A percentile compares a stretch with the other conserved stretches of the same genome.
Conservation (phyloP, 1,140 invertebrate species). For the Sitobion miscanthi region DNA sequence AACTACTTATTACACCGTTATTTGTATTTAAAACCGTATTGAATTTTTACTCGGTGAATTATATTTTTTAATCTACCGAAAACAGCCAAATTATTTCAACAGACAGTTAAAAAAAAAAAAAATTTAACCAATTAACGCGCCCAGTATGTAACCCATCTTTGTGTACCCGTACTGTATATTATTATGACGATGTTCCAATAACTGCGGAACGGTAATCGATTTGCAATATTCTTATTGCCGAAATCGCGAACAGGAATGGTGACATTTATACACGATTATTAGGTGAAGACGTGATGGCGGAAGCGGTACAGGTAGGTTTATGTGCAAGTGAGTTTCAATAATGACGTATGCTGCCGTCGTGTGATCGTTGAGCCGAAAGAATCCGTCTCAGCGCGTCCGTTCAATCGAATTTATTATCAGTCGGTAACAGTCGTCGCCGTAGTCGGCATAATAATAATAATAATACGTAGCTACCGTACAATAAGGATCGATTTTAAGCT, state of each 20-base stretch:
- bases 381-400: constrained; percentile 14
- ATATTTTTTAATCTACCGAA: no score
- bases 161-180: not conserved
- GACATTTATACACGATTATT: not conserved
- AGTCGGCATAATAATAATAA: not conserved
- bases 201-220: not conserved
- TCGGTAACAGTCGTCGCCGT: not conserved
- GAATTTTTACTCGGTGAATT: no score
- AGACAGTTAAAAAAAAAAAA: no score
- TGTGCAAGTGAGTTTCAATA: not conserved
- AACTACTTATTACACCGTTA: no score
- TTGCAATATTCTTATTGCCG: not conserved
- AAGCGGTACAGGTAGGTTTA: not conserved
- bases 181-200: not conserved
- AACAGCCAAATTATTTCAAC: no score
- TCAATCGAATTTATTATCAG: constrained; percentile 14
- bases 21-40: no score
- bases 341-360: not conserved
- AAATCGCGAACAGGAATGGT: not conserved
- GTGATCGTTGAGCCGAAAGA: constrained; percentile 12
- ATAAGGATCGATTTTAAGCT: constrained; percentile 8
- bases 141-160: no score
- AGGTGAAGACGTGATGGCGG: no score
- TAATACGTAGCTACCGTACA: not conserved
- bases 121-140: no score